Base-by-base conservation (phyloP, 1,140 invertebrate genomes). In the Choristoneura fumiferana region DNA sequence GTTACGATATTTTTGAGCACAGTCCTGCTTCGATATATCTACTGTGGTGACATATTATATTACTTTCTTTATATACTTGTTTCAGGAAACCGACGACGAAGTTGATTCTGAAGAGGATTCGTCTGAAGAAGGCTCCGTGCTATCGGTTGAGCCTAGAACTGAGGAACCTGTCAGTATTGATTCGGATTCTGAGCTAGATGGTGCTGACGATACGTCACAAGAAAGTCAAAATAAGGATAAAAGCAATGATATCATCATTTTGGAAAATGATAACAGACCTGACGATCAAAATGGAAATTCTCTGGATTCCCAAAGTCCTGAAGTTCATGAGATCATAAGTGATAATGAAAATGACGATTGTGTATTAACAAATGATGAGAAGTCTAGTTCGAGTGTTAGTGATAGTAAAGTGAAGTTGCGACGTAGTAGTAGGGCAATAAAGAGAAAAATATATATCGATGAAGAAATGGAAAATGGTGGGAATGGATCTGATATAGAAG, bases 401-500 rank as follows among this genome's bases (percentile, higher is more conserved):
- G 73, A 79, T 54, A 71, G 45, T 17, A 71, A 71, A 65, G 53
- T 92, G 57, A 91, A 89, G 13, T 90, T 93, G 1, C 80, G 93
- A 59, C 86, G 93, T 60, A 93, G 92, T 77, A 92, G 91, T 63
- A 87, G 93, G 49, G 92, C 92, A 67, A 89, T 93, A 22, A 93
- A 93, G 71, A 90, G 91, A n/a, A 93, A 92, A 65, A 91, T 90
- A 64, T 93, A 93, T 62, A 84, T 64, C 8, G 92, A 92, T 71
- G 89, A 93, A 65, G 92, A 93, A 69, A 87, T 91, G 13, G 90
- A 91, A 13, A 92, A 93, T 63, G 91, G 90, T 37, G 92, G 92
- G 66, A 92, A 93, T 40, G 89, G 89, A 49, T 91, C 91, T 12
- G 93, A 94, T 68, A 91, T 93, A 59, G 92, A 93, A 67, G 93